Base-by-base conservation (phyloP, 1,140 invertebrate genomes). In the Amphibalanus amphitrite region DNA sequence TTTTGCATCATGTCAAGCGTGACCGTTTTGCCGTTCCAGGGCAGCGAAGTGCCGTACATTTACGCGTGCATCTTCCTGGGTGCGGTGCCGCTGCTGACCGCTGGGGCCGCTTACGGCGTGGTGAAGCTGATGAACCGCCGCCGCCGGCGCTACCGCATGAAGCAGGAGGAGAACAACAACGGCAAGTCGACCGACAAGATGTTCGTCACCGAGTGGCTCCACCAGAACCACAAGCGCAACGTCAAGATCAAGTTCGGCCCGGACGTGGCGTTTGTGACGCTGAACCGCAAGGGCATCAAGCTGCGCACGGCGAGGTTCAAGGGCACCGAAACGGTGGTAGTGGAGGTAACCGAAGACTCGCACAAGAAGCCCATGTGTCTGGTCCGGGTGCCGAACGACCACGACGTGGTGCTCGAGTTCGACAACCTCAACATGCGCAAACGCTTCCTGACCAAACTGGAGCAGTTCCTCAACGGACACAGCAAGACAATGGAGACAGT, bases 11-110 rank as follows among this genome's bases (percentile, higher is more conserved):
- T n/a, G n/a, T n/a, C n/a, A n/a, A n/a, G n/a, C n/a, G n/a, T n/a
- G n/a, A n/a, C n/a, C n/a, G n/a, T n/a, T n/a, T n/a, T n/a, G n/a
- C n/a, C 28, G 65, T 83, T 88, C 71, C 84, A 94, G 84, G 95
- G 95, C 28, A 98, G 94, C 77, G 96, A 99, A 81, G 84, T 98
- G 68, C 90, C 93, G 1, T 99, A 95, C 82, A 97, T 98, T 75
- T 97, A 97, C 82, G 92, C 89, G 0, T 95, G 92, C 75, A 85
- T 98, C 3, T 90, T 92, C 71, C 83, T 96, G 13, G 89, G 85
- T 3, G 95, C 93, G 77, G 89, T 99, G 29, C 95, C 96, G 25
- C 89, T 98, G 17, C 78, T 97, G 69, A 90, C 91, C 76, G 92
- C 91, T 4, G 90, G 90, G n/a, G 90, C 91, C 0, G 94, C 90